phyloP scores from a whole-genome alignment of 2,888 invertebrate species.

The Meloe dianella region DNA sequence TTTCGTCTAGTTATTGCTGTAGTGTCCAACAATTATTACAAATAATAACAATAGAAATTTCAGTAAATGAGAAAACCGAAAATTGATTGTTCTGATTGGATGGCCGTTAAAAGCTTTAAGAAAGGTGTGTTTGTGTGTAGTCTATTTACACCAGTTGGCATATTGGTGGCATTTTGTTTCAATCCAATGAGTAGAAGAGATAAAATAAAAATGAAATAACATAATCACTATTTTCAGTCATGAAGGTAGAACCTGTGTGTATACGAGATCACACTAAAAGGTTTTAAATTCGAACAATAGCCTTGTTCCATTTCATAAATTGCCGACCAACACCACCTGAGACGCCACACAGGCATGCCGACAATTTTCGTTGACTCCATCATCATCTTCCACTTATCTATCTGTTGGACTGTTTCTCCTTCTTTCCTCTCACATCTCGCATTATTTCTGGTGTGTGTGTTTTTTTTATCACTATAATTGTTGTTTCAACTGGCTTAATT shows the following conservation, averaged over 20 bases:
- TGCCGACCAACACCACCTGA: conserved; percentile 50
- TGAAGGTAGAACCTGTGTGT: conserved; percentile 12
- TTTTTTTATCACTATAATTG: neutral
- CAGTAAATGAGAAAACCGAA: neutral
- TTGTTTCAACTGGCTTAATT: neutral
- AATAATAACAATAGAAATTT: neutral
- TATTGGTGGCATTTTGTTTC: conserved; percentile 34
- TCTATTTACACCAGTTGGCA: neutral
- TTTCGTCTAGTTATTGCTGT: neutral
- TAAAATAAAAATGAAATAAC: conserved; percentile 40
- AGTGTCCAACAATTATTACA: neutral
- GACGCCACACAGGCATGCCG: conserved; percentile 25
- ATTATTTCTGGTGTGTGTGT: neutral
- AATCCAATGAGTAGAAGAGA: conserved; percentile 10
- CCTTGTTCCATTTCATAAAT: conserved; percentile 55
- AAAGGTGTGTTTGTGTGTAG: neutral
- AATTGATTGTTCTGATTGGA: conserved; percentile 1
- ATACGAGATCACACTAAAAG: conserved; percentile 49
- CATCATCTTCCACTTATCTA: neutral
- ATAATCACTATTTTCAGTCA: conserved; percentile 52
- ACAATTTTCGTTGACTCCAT: neutral
- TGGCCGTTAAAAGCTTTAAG: neutral
- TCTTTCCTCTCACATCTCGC: neutral
- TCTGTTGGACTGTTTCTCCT: neutral
- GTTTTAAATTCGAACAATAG: conserved; percentile 54